Evolutionary conservation across 2,888 invertebrate genomes (phyloP).

Genomic region (Lumbricus terrestris): DNA sequence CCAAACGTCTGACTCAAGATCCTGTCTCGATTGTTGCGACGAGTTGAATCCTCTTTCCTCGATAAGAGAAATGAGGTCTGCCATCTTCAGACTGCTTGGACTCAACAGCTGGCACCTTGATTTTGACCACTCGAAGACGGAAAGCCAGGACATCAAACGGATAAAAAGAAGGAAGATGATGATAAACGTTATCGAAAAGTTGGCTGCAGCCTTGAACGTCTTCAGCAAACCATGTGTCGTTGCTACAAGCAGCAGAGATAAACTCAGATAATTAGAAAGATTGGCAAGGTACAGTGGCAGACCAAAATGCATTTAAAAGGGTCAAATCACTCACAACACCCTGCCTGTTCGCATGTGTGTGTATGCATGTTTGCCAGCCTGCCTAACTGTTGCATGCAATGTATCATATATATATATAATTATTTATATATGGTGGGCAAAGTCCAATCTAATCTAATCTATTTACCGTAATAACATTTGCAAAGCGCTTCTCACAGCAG

Average conservation of each 20-base stretch:
- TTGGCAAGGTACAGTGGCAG: too few relatives aligned
- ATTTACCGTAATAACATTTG: too few relatives aligned
- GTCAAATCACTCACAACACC: too few relatives aligned
- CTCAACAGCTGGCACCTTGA: background rate
- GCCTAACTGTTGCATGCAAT: too few relatives aligned
- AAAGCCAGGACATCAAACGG: background rate
- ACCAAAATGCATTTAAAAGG: too few relatives aligned
- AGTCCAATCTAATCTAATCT: too few relatives aligned
- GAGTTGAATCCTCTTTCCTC: background rate
- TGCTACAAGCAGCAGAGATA: background rate
- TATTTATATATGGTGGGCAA: too few relatives aligned
- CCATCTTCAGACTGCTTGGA: background rate
- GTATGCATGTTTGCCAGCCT: background rate
- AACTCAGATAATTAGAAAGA: background rate
- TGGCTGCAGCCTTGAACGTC: background rate
- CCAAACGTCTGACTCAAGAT: background rate
- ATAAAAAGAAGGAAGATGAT: background rate
- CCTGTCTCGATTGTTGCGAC: background rate
- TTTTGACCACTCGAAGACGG: background rate
- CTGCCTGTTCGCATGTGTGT: background rate
- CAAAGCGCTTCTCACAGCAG: too few relatives aligned
- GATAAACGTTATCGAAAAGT: background rate
- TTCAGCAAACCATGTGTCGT: background rate
- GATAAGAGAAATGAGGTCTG: background rate
- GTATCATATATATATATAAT: too few relatives aligned